Percentiles rank a stretch among this genome's conserved stretches.
phyloP scores from a whole-genome alignment of 1,140 invertebrate genomes.

The Drosophila orena region DNA sequence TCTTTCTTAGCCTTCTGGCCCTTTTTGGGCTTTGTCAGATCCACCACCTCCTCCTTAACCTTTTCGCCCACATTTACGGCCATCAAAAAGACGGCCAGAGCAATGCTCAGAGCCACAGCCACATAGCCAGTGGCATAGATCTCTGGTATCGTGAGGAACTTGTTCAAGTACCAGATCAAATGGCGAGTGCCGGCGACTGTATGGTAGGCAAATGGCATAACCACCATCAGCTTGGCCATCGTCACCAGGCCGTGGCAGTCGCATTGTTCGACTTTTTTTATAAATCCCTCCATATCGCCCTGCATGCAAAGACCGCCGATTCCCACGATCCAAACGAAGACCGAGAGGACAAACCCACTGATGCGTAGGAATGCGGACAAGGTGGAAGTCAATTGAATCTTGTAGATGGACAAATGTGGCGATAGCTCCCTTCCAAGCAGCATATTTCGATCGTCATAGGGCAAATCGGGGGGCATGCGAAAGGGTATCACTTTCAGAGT shows the following conservation, averaged over 20 bases:
- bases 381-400: slow-evolving; percentile 90
- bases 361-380: slow-evolving; percentile 92
- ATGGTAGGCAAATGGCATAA: slow-evolving; percentile 88
- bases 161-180: slow-evolving; percentile 89
- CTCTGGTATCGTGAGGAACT: slow-evolving; percentile 88
- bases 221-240: slow-evolving; percentile 86
- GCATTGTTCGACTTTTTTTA: slow-evolving; percentile 85
- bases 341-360: slow-evolving; percentile 88
- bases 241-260: slow-evolving; percentile 85
- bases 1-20: neutral
- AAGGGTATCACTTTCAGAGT: slow-evolving; percentile 35
- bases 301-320: slow-evolving; percentile 85
- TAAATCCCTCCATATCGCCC: slow-evolving; percentile 85
- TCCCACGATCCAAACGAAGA: slow-evolving; percentile 85
- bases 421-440: slow-evolving; percentile 90
- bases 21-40: slow-evolving; percentile 7
- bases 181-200: slow-evolving; percentile 89
- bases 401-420: slow-evolving; percentile 94
- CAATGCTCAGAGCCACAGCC: slow-evolving; percentile 84
- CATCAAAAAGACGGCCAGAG: slow-evolving; percentile 30
- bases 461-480: slow-evolving; percentile 48
- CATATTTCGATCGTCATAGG: slow-evolving; percentile 88
- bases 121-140: slow-evolving; percentile 89
- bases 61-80: slow-evolving; percentile 1
- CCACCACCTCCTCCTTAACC: slow-evolving; percentile 23